phyloP scores from a whole-genome alignment of 1,140 invertebrate species.

The Ostrea edulis region DNA sequence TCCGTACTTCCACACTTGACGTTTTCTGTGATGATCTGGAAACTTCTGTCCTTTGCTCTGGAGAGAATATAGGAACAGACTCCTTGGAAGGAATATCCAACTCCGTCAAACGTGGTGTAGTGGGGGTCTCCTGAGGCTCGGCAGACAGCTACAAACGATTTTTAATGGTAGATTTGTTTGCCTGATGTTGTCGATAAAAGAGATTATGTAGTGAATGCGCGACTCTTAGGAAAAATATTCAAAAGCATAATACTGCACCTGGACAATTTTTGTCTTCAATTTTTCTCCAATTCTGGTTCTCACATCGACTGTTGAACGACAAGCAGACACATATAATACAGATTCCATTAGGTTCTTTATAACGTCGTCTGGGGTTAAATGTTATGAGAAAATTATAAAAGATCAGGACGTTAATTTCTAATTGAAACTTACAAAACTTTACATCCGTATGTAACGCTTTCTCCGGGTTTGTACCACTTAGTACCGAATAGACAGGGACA shows the following conservation, averaged over 20 bases:
- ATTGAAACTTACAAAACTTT: conserved; percentile 47
- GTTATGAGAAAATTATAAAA: not conserved
- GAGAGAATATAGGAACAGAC: conserved; percentile 90
- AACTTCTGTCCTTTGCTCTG: conserved; percentile 39
- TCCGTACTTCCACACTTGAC: conserved; percentile 91
- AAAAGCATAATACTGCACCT: not conserved
- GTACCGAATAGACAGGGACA: conserved; percentile 46
- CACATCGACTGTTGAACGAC: conserved; percentile 38
- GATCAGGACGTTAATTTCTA: not conserved
- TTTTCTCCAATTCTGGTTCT: conserved; percentile 39
- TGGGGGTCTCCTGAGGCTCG: conserved; percentile 85
- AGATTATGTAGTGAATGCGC: not conserved
- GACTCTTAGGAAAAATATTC: not conserved
- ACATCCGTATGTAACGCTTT: conserved; percentile 33
- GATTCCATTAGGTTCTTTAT: not conserved
- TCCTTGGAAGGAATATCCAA: conserved; percentile 90
- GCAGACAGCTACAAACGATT: conserved; percentile 74
- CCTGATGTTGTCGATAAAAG: not conserved
- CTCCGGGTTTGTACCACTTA: conserved; percentile 36
- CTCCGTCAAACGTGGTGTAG: conserved; percentile 90
- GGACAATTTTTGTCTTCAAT: conserved; percentile 46
- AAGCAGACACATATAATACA: not conserved
- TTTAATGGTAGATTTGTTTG: not conserved
- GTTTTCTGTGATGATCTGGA: conserved; percentile 81
- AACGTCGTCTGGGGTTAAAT: not conserved